Percentiles rank a stretch among this genome's conserved stretches.
Conservation (phyloP, 2,113 vertebrate species). For the Fregata magnificens region DNA sequence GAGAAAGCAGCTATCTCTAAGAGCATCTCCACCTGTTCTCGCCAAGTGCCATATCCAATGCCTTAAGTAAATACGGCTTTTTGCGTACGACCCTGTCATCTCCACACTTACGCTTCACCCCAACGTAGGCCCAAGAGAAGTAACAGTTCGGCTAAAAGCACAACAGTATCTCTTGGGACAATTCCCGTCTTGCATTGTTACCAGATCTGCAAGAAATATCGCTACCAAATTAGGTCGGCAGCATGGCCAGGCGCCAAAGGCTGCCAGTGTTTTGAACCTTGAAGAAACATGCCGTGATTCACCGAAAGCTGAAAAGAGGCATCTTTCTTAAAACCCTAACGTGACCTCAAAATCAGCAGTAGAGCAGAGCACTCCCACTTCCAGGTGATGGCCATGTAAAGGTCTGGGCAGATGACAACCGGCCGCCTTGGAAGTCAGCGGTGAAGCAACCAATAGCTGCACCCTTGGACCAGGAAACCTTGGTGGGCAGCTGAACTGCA, state of each 20-base stretch:
- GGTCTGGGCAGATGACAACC: background rate
- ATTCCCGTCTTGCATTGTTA: background rate
- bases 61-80: background rate
- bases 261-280: fast-evolving
- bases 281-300: background rate
- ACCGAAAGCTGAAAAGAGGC: background rate
- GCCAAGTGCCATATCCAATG: fast-evolving
- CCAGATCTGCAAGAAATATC: background rate
- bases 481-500: background rate
- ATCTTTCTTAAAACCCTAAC: fast-evolving
- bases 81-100: fast-evolving
- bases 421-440: fast-evolving
- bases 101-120: background rate
- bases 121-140: background rate
- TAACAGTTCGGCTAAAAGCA: background rate
- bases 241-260: fast-evolving
- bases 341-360: background rate
- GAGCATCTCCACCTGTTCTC: fast-evolving
- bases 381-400: background rate
- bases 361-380: background rate
- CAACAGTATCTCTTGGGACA: background rate
- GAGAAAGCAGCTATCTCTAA: fast-evolving
- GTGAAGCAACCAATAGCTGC: background rate
- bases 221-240: background rate
- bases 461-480: background rate